phyloP scores from a whole-genome alignment of 2,113 vertebrate genomes.

The Vulpes vulpes region DNA sequence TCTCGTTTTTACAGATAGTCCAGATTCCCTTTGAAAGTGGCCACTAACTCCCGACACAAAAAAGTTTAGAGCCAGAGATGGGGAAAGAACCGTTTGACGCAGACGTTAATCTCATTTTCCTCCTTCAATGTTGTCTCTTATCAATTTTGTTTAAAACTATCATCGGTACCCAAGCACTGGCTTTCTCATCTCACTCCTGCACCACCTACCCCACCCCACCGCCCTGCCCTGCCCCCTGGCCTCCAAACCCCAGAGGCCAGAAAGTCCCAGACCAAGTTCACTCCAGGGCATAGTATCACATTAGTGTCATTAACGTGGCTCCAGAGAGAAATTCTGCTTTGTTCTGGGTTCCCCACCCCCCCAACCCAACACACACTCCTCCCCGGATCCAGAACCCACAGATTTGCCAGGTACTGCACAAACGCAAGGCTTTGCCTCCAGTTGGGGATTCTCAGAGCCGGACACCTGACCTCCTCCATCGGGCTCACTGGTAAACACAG shows the following conservation, averaged over 20 bases:
- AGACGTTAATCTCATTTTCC: neutral
- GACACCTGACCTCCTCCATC: neutral
- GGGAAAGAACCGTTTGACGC: neutral
- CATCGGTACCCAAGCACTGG: too few relatives aligned
- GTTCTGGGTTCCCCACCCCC: too few relatives aligned
- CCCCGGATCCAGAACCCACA: neutral
- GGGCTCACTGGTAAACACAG: neutral
- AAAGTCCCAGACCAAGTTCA: neutral
- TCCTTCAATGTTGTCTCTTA: neutral
- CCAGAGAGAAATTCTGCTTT: neutral
- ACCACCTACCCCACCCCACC: accelerated
- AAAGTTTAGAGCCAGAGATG: neutral
- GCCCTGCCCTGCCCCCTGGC: too few relatives aligned
- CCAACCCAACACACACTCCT: accelerated
- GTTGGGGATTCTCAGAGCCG: neutral
- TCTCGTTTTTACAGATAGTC: neutral
- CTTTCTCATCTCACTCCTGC: neutral
- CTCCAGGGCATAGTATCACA: neutral
- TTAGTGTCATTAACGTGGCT: neutral
- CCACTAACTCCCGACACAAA: neutral
- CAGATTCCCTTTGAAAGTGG: neutral
- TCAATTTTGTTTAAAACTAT: neutral
- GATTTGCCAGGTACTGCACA: neutral
- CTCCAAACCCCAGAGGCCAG: neutral
- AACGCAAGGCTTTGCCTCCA: neutral